Evolutionary conservation across 2,888 invertebrate species (phyloP), one percentile per base, ranked within the genome.

Genomic region (Synanthedon vespiformis): DNA sequence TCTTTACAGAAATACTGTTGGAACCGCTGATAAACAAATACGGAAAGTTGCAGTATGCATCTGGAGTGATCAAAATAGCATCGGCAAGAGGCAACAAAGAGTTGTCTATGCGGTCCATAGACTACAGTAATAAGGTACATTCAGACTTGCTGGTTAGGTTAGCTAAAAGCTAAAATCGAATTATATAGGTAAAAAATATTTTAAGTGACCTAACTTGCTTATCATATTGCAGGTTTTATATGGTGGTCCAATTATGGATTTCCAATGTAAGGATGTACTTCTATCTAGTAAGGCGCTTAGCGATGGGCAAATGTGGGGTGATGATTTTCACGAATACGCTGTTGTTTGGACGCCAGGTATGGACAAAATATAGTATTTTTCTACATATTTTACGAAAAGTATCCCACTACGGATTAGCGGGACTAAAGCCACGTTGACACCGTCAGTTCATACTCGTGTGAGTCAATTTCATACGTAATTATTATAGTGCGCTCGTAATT

Each of bases 31-130:
- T 88, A 40, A 89, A 89, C 52, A 86, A 85, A 53, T 94, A 93
- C 62, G 94, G 91, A 11, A 59, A 66, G 40, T 69, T 74, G 61
- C 81, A 78, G 57, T 89, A 86, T 58, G 82, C 89, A 16, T 93
- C 93, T 1, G 94, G 94, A 0, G 90, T 93, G 64, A 88, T 95
- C 49, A 90, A 93, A 57, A 88, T 95, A 49, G 93, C 93, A 2
- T 90, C 91, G 58, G 83, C 90, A 0, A 80, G 90, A 5, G 94
- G 94, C 18, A 94, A 93, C 68, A 62, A 50, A 3, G 81, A 85
- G 5, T 63, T 85, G 1, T 67, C 68, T 1, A 61, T 58, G 2
- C 78, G 75, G 2, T 56, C 58, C 10, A 66, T 64, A 22, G 73
- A 74, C 12, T 68, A 67, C 44, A 84, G 88, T 49, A 77, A 77